Evolutionary conservation across 2,797 vertebrate genomes (phyloP), one percentile per base, ranked within the genome.

Genomic region (Nannoperca obscura): DNA sequence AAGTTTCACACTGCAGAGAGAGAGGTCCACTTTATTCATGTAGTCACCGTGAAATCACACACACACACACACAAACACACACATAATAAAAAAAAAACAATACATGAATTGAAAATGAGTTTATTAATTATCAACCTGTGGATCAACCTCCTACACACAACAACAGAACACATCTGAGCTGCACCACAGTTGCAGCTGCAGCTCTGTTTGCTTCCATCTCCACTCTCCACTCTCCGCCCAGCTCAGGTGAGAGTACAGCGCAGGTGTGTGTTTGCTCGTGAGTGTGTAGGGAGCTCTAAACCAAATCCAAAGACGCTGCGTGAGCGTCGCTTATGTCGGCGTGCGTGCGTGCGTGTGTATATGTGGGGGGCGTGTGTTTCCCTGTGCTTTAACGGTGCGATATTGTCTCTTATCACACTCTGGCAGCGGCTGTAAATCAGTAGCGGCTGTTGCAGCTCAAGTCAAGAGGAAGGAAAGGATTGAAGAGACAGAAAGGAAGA

Each of bases 331-430:
- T 83, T 38, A 65, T 81, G 74, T 89, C 70, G n/a, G 74, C 22
- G 0, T 57, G 68, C 70, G 42, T 53, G 50, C 59, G 71, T 61
- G 36, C 10, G 30, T 32, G 32, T 32, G 32, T 32, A 4, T 5
- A 32, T 32, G 34, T 78, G 68, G 83, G 81, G 59, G 78, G 47
- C 36, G 68, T 82, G 78, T 84, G 76, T 74, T 80, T 91, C 86
- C 87, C 83, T 89, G 91, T 91, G 90, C 88, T 91, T 90, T 44
- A 89, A 83, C 88, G 73, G 92, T 91, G 90, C 82, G 86, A 92
- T 90, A 92, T 91, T 90, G 90, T 94, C 92, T 92, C 89, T 94
- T 91, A 88, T 93, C 88, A 86, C 91, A 92, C 88, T 91, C 57
- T 87, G 76, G 78, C 86, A 84, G 86, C 76, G 52, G 78, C 85